Conservation (phyloP, 2,113 vertebrate species). For the Sebastes schlegelii region DNA sequence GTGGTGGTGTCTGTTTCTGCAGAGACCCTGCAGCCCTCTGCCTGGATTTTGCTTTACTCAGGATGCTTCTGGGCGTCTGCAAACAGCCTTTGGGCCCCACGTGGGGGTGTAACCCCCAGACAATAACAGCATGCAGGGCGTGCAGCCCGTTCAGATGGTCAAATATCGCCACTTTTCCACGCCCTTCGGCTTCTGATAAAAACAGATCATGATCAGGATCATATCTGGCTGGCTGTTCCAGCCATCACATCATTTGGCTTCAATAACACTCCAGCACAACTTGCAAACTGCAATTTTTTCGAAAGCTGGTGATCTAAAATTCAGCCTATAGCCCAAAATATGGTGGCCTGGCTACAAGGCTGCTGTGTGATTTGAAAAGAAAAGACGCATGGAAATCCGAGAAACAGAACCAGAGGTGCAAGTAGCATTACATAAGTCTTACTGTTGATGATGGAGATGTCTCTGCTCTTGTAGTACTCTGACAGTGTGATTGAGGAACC, state of each 20-base stretch:
- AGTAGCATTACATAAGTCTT: conserved; percentile 14
- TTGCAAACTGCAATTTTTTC: neutral
- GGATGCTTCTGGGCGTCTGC: no score
- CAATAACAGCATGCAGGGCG: no score
- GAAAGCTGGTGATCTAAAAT: neutral
- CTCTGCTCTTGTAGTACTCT: conserved; percentile 80
- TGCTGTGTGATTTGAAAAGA: neutral
- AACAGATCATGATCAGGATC: no score
- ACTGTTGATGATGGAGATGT: conserved; percentile 82
- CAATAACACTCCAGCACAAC: neutral
- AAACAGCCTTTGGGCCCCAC: no score
- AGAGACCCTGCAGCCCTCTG: no score
- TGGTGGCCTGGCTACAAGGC: neutral
- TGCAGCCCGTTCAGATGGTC: no score
- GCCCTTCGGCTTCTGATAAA: no score
- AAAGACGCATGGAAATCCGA: neutral
- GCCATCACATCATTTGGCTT: neutral
- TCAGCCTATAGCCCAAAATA: neutral
- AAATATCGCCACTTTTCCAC: no score
- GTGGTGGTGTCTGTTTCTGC: no score
- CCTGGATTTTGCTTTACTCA: no score
- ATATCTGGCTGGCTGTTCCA: neutral
- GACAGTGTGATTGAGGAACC: conserved; percentile 77
- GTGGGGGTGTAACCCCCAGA: no score
- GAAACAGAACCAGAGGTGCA: neutral